Evolutionary conservation across 2,113 vertebrate species (phyloP).

Genomic region (Dryoscopus gambensis): DNA sequence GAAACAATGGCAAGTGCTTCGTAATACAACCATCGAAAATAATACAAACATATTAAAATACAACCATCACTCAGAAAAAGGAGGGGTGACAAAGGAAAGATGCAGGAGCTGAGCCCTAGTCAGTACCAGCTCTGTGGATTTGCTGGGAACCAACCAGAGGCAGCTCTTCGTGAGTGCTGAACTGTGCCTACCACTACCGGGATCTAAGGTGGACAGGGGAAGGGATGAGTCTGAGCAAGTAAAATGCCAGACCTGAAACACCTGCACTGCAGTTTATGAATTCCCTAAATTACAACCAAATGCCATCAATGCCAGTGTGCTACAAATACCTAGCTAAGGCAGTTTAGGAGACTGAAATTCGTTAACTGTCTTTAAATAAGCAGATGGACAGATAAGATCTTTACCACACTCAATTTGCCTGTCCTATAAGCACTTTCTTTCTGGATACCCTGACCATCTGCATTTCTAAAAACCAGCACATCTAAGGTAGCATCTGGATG

Average conservation of each 20-base stretch:
- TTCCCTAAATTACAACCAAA: background rate
- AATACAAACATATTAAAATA: background rate
- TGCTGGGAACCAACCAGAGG: background rate
- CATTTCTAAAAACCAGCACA: background rate
- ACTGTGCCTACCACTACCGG: background rate
- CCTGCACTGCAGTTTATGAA: background rate
- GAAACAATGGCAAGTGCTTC: rapidly evolving
- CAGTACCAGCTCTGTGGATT: background rate
- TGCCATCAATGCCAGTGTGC: background rate
- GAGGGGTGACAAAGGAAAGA: background rate
- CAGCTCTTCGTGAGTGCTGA: background rate
- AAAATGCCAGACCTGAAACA: background rate
- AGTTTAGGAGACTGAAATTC: constrained; percentile 16
- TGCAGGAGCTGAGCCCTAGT: background rate
- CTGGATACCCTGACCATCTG: background rate
- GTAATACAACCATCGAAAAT: background rate
- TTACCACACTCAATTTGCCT: background rate
- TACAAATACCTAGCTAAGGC: background rate
- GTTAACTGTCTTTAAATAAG: constrained; percentile 30
- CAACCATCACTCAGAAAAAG: background rate
- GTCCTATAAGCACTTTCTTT: background rate
- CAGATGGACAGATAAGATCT: constrained; percentile 31
- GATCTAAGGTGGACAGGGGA: background rate
- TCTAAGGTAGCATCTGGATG: background rate
- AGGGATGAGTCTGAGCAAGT: background rate